A percentile compares a stretch with the other conserved stretches of the same genome.
phyloP scores from a whole-genome alignment of 2,888 invertebrate genomes.

The Perdita meconis region DNA sequence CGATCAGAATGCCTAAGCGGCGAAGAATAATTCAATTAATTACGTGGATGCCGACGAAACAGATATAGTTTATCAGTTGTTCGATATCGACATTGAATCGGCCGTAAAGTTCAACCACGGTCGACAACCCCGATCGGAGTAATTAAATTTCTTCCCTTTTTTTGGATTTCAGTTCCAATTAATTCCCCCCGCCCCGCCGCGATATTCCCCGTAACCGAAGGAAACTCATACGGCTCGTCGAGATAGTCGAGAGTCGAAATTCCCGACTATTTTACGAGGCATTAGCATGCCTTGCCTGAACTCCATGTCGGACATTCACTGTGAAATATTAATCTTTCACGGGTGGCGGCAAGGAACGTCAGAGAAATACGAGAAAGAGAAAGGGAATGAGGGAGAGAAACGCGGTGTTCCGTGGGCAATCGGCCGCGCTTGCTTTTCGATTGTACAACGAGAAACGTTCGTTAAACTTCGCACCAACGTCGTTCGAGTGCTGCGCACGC shows the following conservation, averaged over 20 bases:
- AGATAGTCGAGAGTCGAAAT: slow-evolving; percentile 17
- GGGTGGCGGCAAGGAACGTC: slow-evolving; percentile 9
- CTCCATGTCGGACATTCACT: slow-evolving; percentile 25
- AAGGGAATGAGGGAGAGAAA: background rate
- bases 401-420: slow-evolving; percentile 10
- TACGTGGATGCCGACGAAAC: background rate
- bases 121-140: slow-evolving; percentile 25
- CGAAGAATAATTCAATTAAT: slow-evolving; percentile 10
- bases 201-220: slow-evolving; percentile 14
- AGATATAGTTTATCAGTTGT: slow-evolving; percentile 2
- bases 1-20: background rate
- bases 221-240: slow-evolving; percentile 3
- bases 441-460: slow-evolving; percentile 13
- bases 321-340: slow-evolving; percentile 45
- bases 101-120: slow-evolving; percentile 32
- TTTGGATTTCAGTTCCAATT: slow-evolving; percentile 34
- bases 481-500: background rate
- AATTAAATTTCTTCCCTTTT: slow-evolving; percentile 34
- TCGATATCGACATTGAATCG: slow-evolving; percentile 19
- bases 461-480: slow-evolving; percentile 19
- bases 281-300: slow-evolving; percentile 33
- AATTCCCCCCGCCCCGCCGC: slow-evolving; percentile 11
- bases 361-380: slow-evolving; percentile 13
- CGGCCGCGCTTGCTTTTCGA: slow-evolving; percentile 8
- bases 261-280: slow-evolving; percentile 33